Evolutionary conservation across 1,140 invertebrate species (phyloP), one percentile per base, ranked within the genome.

Genomic region (Trichogramma pretiosum): DNA sequence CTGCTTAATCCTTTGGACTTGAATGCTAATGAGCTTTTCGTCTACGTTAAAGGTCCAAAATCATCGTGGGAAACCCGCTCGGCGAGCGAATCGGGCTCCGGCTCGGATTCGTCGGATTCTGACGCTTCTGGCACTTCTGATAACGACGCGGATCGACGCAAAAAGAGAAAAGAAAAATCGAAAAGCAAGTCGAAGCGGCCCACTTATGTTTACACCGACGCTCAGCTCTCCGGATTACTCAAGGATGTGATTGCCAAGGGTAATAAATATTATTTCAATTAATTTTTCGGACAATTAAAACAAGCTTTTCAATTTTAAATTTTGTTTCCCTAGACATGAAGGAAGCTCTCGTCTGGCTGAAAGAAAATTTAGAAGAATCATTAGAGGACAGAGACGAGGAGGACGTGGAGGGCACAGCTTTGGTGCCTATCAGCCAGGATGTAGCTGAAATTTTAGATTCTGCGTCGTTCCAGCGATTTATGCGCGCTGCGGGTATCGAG

Each of bases 401-500:
- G 52, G 73, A 64, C 37, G 60, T 62, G 10, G 77, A 77, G 48
- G 76, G 74, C n/a, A 72, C 77, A 18, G 79, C 82, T 3, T 62
- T 84, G n/a, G 78, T 83, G n/a, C 80, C 82, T 2, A 70, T 83
- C 51, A 72, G 76, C 46, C 68, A 73, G 32, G 71, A 76, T 47
- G 70, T 73, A 19, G 65, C 75, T 7, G 52, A 68, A 28, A 80
- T 80, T 9, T 77, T 81, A 74, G 77, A 81, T 50, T 74, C 74
- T 50, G 51, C 63, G 28, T 62, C 67, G 55, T 81, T 84, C 59
- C 68, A 74, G 56, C 71, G 70, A 54, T 61, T 80, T 5, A 58
- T 84, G 11, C 71, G 69, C 49, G 76, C 73, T 37, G 55, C 81
- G 32, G 79, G 80, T 26, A 65, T 83, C 26, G 57, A 68, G 40